Percentiles rank a stretch among this genome's conserved stretches.
Evolutionary conservation across 2,888 invertebrate genomes (phyloP).

Genomic region (Spatulosminthurus flaviceps): DNA sequence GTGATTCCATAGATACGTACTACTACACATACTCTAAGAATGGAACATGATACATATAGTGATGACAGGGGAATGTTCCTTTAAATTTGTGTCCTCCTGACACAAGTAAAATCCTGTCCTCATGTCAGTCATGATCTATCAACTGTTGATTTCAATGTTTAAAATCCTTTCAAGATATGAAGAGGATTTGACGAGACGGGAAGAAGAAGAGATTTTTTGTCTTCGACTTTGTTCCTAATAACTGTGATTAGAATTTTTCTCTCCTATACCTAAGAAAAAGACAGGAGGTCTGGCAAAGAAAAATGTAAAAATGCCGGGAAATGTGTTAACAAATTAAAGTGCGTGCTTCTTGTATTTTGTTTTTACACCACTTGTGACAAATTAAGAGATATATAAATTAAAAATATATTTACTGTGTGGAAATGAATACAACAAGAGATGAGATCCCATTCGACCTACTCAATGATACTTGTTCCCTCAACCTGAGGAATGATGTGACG

Average conservation of each 20-base stretch:
- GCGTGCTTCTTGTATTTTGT: too few relatives aligned
- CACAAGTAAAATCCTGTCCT: not conserved
- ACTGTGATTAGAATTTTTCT: too few relatives aligned
- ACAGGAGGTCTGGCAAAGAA: too few relatives aligned
- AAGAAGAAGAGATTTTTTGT: not conserved
- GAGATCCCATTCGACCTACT: conserved; percentile 22
- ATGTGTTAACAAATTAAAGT: too few relatives aligned
- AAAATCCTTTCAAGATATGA: not conserved
- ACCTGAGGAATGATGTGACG: not conserved
- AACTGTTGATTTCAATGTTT: conserved; percentile 20
- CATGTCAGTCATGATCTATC: conserved; percentile 30
- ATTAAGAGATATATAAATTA: too few relatives aligned
- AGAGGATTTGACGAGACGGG: not conserved
- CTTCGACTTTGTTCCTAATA: too few relatives aligned
- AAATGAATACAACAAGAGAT: conserved; percentile 30
- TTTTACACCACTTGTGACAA: too few relatives aligned
- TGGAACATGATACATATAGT: not conserved
- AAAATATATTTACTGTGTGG: not conserved
- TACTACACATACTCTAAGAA: not conserved
- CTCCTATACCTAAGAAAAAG: too few relatives aligned
- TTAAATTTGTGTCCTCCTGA: not conserved
- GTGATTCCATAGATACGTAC: too few relatives aligned
- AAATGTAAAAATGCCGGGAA: too few relatives aligned
- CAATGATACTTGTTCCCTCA: conserved; percentile 7
- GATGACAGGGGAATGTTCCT: not conserved